Percentiles rank a stretch among this genome's conserved stretches.
Conservation (phyloP, 2,888 invertebrate species). For the Macrophya alboannulata region DNA sequence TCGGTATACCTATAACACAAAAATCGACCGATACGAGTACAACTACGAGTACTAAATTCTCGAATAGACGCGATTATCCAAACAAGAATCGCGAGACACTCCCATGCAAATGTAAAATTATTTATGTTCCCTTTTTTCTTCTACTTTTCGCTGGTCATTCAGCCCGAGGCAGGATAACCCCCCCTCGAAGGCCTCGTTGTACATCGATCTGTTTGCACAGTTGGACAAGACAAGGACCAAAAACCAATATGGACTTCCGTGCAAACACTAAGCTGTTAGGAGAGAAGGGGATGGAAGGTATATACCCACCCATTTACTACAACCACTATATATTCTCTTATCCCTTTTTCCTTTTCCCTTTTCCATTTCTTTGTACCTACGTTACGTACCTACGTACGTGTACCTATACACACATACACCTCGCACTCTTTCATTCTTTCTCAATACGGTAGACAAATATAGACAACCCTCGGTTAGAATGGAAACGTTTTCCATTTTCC, state of each 20-base stretch:
- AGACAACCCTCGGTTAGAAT: background rate
- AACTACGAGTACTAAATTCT: background rate
- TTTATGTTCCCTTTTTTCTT: background rate
- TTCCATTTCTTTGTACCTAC: background rate
- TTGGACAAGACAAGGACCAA: slow-evolving; percentile 52
- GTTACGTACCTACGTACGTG: background rate
- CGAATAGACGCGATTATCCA: background rate
- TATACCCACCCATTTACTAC: slow-evolving; percentile 14
- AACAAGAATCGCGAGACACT: background rate
- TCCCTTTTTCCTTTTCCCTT: background rate
- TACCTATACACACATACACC: too few relatives aligned
- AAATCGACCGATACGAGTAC: background rate
- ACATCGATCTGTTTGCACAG: slow-evolving; percentile 52
- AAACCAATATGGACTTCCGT: slow-evolving; percentile 53
- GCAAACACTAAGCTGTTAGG: slow-evolving; percentile 17
- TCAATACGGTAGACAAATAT: background rate
- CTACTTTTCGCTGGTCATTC: background rate
- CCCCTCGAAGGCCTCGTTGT: background rate
- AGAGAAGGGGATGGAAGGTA: background rate
- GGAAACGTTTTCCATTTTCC: background rate
- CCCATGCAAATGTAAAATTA: slow-evolving; percentile 19
- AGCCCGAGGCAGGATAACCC: background rate
- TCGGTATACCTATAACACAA: background rate
- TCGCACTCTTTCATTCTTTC: background rate
- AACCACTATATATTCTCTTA: background rate